Evolutionary conservation across 2,113 vertebrate genomes (phyloP).

Genomic region (Notiomystis cincta): DNA sequence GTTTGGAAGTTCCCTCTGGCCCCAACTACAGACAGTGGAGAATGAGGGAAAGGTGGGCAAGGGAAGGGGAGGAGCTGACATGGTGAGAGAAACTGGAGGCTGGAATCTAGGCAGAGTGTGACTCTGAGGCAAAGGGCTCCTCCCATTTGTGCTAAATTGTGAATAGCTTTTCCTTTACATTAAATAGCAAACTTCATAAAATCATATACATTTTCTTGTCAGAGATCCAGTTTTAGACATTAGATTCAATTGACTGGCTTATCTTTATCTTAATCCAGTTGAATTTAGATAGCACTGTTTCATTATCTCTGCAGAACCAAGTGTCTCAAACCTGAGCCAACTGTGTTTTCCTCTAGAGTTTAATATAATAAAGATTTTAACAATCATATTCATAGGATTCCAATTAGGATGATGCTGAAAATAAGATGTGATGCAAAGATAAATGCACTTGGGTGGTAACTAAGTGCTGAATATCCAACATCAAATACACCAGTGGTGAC

Average conservation of each 20-base stretch:
- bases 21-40: not conserved
- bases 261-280: not conserved
- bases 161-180: not conserved
- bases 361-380: not conserved
- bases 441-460: not conserved
- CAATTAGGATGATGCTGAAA: not conserved
- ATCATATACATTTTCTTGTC: not conserved
- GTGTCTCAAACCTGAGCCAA: not conserved
- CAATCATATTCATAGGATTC: not conserved
- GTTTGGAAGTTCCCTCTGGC: not conserved
- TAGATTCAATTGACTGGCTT: not conserved
- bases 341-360: not conserved
- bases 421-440: not conserved
- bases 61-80: not conserved
- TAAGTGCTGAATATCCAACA: not conserved
- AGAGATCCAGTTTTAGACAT: not conserved
- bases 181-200: not conserved
- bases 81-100: not conserved
- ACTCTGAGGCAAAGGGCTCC: not conserved
- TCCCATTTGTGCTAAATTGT: not conserved
- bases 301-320: not conserved
- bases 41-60: not conserved
- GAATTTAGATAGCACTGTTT: not conserved
- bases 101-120: not conserved
- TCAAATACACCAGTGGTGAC: not conserved